phyloP scores from a whole-genome alignment of 2,113 vertebrate genomes.

The Zootoca vivipara region DNA sequence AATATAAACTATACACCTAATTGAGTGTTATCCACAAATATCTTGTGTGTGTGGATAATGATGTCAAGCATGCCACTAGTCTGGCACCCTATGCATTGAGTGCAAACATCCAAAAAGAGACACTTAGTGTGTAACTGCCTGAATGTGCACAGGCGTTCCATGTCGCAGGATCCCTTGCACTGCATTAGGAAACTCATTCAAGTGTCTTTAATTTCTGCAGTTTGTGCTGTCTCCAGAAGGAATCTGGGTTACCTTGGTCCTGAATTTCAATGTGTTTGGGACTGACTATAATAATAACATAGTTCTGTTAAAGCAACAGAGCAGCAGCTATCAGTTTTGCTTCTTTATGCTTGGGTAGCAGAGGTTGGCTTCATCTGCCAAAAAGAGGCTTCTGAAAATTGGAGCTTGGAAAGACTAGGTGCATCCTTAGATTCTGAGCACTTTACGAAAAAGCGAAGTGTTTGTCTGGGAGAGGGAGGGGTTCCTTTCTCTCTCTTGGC shows the following conservation, averaged over 20 bases:
- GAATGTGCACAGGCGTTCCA: neutral
- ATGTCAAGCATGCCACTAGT: neutral
- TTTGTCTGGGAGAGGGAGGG: neutral
- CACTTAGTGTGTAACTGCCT: neutral
- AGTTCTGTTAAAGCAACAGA: neutral
- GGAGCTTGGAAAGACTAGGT: neutral
- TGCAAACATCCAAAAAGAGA: neutral
- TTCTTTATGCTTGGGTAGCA: neutral
- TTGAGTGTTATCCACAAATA: neutral
- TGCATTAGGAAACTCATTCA: too few relatives aligned
- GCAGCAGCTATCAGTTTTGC: neutral
- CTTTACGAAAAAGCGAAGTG: neutral
- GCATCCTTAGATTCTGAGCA: neutral
- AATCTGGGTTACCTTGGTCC: neutral
- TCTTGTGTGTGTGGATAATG: neutral
- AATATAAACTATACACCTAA: neutral
- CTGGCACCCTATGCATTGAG: neutral
- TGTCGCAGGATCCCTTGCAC: neutral
- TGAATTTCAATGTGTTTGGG: constrained; percentile 8
- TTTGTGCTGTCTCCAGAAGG: neutral
- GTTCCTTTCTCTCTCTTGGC: too few relatives aligned
- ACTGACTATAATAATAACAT: neutral
- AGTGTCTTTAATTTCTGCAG: neutral
- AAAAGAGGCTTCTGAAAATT: neutral
- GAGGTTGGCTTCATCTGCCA: neutral